Base-by-base conservation (phyloP, 2,888 invertebrate species). In the Tolmerus cingulatus region DNA sequence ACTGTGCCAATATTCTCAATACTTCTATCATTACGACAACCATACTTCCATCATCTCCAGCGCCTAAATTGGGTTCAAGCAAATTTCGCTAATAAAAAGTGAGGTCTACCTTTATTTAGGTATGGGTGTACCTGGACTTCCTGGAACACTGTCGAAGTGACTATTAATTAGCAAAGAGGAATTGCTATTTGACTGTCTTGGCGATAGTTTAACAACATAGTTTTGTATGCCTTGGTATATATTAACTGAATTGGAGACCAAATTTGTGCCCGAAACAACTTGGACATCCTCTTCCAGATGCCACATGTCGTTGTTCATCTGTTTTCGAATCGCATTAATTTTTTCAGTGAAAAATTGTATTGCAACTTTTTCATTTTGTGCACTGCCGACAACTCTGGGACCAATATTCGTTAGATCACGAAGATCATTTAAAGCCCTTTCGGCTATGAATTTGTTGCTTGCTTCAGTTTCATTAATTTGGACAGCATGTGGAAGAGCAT, bases 81-180 rank as follows among this genome's bases (percentile, higher is more conserved):
- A 88, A 23, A 51, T n/a, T 51, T 0, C 14, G n/a, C 1, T 51
- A 5, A 4, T 51, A 16, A 51, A 5, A 51, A n/a, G n/a, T 16
- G 4, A 51, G 34, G 7, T 34, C 34, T 34, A 34, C 34, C 16
- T 51, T 51, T n/a, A 4, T 43, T 9, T 43, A 43, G 5, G 43
- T 1, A 43, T 51, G n/a, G 16, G 16, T 51, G 51, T 93, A 97
- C 97, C 98, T 90, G 97, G 95, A 90, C 97, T 97, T 89, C 95
- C 96, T 8, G 97, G 95, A 88, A 98, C 97, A 85, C 97, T 95
- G 92, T 99, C 99, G 92, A 96, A 98, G 92, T 99, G 99, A 90
- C 98, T 97, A 93, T 98, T 99, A 87, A 99, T 93, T 85, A 98
- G 93, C 34, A 92, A 87, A 86, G 90, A 91, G 9, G 90, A 90